phyloP scores from a whole-genome alignment of 2,797 vertebrate species.

The Ispidina picta region DNA sequence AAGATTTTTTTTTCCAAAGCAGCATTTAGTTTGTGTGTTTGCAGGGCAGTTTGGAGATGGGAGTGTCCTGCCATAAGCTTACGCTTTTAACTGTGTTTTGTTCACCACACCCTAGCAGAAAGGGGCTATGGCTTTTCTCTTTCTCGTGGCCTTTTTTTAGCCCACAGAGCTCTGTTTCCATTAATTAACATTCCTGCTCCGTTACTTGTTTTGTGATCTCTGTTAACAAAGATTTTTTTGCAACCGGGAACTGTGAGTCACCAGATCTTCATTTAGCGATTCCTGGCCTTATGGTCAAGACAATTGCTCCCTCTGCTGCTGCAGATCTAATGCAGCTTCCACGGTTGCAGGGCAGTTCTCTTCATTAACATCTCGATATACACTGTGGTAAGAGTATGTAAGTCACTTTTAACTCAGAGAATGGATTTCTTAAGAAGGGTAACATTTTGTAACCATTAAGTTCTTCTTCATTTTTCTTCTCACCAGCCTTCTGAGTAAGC shows the following conservation, averaged over 20 bases:
- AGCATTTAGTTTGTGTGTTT: not conserved
- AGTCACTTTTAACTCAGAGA: not conserved
- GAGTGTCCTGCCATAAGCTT: not conserved
- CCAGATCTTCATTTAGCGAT: not conserved
- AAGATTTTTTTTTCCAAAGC: not conserved
- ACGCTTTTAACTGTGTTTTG: not conserved
- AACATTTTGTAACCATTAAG: not conserved
- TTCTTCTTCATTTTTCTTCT: not conserved
- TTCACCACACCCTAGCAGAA: not conserved
- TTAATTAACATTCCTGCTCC: not conserved
- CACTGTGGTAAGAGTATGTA: not conserved
- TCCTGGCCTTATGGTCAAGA: not conserved
- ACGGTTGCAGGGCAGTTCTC: not conserved
- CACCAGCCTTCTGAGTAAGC: not conserved
- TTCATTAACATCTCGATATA: not conserved
- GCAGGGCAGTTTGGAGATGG: not conserved
- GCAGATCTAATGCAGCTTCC: not conserved
- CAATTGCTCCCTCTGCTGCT: not conserved
- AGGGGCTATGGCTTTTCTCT: not conserved
- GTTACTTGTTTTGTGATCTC: not conserved
- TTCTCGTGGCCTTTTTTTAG: not conserved
- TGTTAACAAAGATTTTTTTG: not conserved
- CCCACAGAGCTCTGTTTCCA: not conserved
- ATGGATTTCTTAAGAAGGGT: not conserved
- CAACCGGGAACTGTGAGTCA: constrained; percentile 22